Evolutionary conservation across 2,888 invertebrate genomes (phyloP), one percentile per base, ranked within the genome.

Genomic region (Coremacera marginata): DNA sequence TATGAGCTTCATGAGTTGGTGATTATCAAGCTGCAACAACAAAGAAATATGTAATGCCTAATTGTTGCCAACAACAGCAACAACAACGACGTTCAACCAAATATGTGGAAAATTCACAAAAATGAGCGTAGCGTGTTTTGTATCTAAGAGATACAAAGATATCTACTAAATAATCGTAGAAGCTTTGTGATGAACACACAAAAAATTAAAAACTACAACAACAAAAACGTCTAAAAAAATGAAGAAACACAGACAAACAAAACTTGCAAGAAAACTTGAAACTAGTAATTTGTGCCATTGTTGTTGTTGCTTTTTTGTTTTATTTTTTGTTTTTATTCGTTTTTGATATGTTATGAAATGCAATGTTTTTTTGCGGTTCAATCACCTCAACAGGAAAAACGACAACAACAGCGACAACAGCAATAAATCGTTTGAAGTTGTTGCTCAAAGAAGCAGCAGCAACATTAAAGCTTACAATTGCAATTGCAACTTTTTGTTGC

Each of bases 281-380:
- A 27, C 57, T 22, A 55, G 9, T 19, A 22, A 62, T 60, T 60
- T 3, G 5, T 37, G 37, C 44, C 2, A 7, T 14, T 44, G 44
- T 62, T 62, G 22, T 14, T 44, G 44, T 7, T 44, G 44, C 31
- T 5, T 62, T 62, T 8, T 62, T 62, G 8, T 27, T 27, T 27
- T 31, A 31, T 19, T 62, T 62, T 22, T 27, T 16, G 34, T 63
- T 31, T n/a, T 63, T 63, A 4, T 63, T 9, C 14, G 7, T 63
- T 63, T 63, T 34, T 25, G 63, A 31, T n/a, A 7, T 63, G 31
- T 63, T 63, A 63, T 63, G 63, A 63, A 63, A 63, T 63, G 63
- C 63, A 63, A 34, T 27, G 44, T 63, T 63, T 63, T n/a, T 60
- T 60, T 31, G 63, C 63, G 31, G 63, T 63, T 63, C 63, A 31